Evolutionary conservation across 2,113 vertebrate species (phyloP), one percentile per base, ranked within the genome.

Genomic region (Indri indri): DNA sequence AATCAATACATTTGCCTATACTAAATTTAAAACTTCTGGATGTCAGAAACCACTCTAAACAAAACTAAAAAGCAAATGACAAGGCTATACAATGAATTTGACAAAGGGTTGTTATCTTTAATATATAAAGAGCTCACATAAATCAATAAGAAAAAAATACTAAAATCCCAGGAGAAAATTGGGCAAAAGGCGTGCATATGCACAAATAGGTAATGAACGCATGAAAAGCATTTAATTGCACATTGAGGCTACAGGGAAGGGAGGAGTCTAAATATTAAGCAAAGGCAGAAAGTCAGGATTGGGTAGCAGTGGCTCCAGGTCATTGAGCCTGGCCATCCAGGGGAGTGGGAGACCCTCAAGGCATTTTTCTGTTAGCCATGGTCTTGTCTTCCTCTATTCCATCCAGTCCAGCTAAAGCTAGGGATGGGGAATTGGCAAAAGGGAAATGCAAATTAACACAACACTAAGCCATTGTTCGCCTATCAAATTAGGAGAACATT

Each of bases 1-100:
- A 97, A 96, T 96, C 95, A 95, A 97, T 97, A 82, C 54, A 74
- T 95, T 95, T 94, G 84, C 94, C 94, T 88, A 92, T 30, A 90
- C 86, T 80, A 93, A 84, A 95, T 96, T 94, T 95, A 95, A 98
- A 97, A 93, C 11, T 86, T 87, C 50, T 57, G n/a, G 25, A 76
- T 10, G 27, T 96, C 94, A 93, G 74, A 97, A 93, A 54, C 70
- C 95, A 94, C 87, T 88, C 89, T 90, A 94, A 97, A 95, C 83
- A 91, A 95, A 97, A 89, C 86, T 87, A 95, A 96, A 94, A 97
- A 70, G 89, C 79, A 91, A 97, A 90, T 91, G 90, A 95, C 87
- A 95, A 95, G 70, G 40, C 84, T 89, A 27, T 47, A 57, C 68
- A 94, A 66, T 91, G 97, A 92, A 91, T 86, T 85, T 84, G 68